phyloP scores from a whole-genome alignment of 2,113 vertebrate species.

The Pseudorhombus dupliciocellatus region DNA sequence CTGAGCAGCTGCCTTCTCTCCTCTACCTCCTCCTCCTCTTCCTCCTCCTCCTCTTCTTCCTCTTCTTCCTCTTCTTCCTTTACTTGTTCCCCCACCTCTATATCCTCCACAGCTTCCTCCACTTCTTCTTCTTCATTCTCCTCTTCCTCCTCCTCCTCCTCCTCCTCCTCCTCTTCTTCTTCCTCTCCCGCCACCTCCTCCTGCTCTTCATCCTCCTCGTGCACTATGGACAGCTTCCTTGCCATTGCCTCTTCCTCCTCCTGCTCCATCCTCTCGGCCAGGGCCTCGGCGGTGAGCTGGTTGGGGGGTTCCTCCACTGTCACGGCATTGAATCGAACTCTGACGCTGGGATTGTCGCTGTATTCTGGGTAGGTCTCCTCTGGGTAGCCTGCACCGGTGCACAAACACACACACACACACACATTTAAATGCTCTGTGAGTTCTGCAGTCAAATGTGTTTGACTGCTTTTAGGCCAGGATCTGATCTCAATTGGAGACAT shows the following conservation, averaged over 20 bases:
- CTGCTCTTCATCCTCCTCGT: conserved; percentile 65
- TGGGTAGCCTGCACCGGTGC: conserved; percentile 88
- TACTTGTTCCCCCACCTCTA: conserved; percentile 47
- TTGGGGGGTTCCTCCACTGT: conserved; percentile 77
- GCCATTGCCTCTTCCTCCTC: conserved; percentile 79
- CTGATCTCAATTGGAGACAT: neutral
- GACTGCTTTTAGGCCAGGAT: neutral
- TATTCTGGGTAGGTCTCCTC: conserved; percentile 91
- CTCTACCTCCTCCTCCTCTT: conserved; percentile 53
- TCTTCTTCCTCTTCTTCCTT: conserved; percentile 11
- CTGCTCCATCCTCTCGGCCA: conserved; percentile 88
- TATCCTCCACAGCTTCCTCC: conserved; percentile 66
- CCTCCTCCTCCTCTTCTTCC: conserved; percentile 13
- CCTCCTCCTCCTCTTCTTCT: conserved; percentile 44
- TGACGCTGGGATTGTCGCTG: conserved; percentile 74
- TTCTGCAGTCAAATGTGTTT: neutral
- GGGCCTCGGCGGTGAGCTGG: conserved; percentile 88
- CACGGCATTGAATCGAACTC: conserved; percentile 74
- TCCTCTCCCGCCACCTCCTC: conserved; percentile 28
- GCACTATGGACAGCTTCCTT: conserved; percentile 68
- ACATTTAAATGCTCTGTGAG: neutral
- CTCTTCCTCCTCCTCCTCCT: conserved; percentile 27
- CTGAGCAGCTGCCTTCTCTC: conserved; percentile 62
- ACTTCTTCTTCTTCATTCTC: conserved; percentile 51
- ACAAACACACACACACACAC: neutral